Evolutionary conservation across 2,888 invertebrate genomes (phyloP), one percentile per base, ranked within the genome.

Genomic region (Lamellibrachia columna): DNA sequence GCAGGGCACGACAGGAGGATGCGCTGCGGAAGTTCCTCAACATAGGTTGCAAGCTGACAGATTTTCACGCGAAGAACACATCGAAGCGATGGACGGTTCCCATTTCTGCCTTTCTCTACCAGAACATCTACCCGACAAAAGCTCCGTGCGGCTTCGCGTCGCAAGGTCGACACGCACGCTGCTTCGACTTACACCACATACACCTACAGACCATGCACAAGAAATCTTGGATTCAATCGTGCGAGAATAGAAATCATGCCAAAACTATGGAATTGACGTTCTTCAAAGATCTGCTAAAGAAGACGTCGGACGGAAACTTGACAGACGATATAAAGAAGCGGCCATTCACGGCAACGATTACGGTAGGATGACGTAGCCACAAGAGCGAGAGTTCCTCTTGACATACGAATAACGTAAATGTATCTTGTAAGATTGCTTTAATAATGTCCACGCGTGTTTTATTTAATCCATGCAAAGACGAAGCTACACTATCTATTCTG

Each of bases 211-310:
- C 91, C 9, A 91, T 91, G 91, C 28, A 91, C 53, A 52, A 91
- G n/a, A 91, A 91, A 52, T n/a, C 52, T 9, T 90, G 91, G 91
- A 40, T 91, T 9, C 91, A 91, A 40, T 91, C 91, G n/a, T 91
- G 91, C 40, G 91, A 91, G 4, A 91, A 52, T n/a, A 7, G 91
- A 1, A 91, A 91, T 40, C 52, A 52, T n/a, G 52, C 91, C n/a
- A 91, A 40, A 15, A 91, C 53, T 7, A 91, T 91, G 91, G 91
- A 91, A 15, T 91, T 91, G 52, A 91, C 91, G 53, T 91, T 91
- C 53, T 91, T 91, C 53, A 40, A 53, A 91, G 91, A 91, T 52
- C 52, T 3, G 91, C 6, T 91, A 15, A 91, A 15, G 6, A 91
- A 91, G 53, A 52, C 4, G n/a, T 91, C 91, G 8, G 22, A 11